These are phyloP conservation scores for Drosophila pectinifera DNA, from an alignment of 1,140 invertebrate species.

Conservation along the genomic window DNA sequence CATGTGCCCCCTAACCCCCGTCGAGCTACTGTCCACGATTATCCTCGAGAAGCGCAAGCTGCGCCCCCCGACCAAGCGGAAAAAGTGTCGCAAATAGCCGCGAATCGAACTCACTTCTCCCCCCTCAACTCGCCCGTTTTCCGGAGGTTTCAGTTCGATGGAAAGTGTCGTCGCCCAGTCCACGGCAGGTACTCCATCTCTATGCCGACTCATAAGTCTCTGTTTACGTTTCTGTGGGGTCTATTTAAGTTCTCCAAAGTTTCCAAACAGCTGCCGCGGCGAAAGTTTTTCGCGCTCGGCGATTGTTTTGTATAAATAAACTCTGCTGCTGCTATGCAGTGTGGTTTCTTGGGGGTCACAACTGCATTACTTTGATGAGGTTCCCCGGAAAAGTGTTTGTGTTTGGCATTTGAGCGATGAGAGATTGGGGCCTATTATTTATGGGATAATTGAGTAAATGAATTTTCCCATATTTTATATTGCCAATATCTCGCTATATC, in stretches of 20 bases:
- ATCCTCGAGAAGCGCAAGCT: conserved; percentile 80
- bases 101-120: neutral
- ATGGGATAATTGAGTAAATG: too few species aligned
- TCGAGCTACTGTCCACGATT: conserved; percentile 71
- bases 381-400: conserved; percentile 6
- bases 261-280: conserved; percentile 27
- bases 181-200: conserved; percentile 23
- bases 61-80: conserved; percentile 74
- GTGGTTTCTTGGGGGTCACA: conserved; percentile 7
- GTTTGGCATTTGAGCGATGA: neutral
- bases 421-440: neutral
- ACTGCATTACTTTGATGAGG: conserved; percentile 43
- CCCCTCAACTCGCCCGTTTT: conserved; percentile 19
- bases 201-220: neutral
- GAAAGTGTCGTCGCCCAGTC: conserved; percentile 25
- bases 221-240: conserved; percentile 4
- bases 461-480: too few species aligned
- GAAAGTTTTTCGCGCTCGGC: conserved; percentile 30
- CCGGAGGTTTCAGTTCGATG: conserved; percentile 46
- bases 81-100: conserved; percentile 79
- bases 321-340: neutral
- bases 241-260: conserved; percentile 37
- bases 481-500: too few species aligned
- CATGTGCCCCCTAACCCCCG: conserved; percentile 76
- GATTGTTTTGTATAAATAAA: conserved; percentile 42